A percentile compares a stretch with the other conserved stretches of the same genome.
phyloP scores from a whole-genome alignment of 2,888 invertebrate genomes.

The Thymelicus sylvestris region DNA sequence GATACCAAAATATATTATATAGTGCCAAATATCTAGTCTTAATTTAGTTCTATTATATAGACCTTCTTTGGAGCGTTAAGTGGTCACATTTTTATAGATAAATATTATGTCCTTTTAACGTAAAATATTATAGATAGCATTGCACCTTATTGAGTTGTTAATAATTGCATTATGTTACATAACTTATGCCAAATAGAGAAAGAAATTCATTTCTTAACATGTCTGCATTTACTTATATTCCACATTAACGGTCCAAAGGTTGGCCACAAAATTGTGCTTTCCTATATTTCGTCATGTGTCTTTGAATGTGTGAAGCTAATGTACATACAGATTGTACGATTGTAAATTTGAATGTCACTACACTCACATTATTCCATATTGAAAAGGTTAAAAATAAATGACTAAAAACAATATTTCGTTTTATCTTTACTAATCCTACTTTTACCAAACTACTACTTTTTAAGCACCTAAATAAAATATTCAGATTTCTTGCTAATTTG shows the following conservation, averaged over 20 bases:
- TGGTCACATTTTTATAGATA: not conserved
- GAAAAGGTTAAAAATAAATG: constrained; percentile 17
- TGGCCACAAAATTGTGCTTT: not conserved
- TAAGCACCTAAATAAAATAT: too few species aligned
- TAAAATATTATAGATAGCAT: too few species aligned
- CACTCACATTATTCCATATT: constrained; percentile 26
- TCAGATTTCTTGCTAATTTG: too few species aligned
- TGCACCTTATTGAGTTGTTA: too few species aligned
- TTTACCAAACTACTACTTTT: too few species aligned
- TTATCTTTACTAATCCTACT: not conserved
- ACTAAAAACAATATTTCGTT: constrained; percentile 13
- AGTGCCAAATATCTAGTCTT: constrained; percentile 34
- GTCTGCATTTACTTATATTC: not conserved
- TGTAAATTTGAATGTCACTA: constrained; percentile 31
- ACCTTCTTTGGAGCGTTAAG: constrained; percentile 6
- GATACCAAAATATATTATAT: constrained; percentile 13
- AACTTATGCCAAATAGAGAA: not conserved
- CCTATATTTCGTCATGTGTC: constrained; percentile 9
- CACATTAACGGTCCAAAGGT: constrained; percentile 6
- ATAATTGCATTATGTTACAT: too few species aligned
- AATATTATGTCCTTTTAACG: too few species aligned
- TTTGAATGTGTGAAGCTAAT: constrained; percentile 39
- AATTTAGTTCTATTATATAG: constrained; percentile 35
- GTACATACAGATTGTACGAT: constrained; percentile 41
- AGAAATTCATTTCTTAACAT: not conserved